phyloP scores from a whole-genome alignment of 2,888 invertebrate genomes.

The Agonopterix subpropinquella region DNA sequence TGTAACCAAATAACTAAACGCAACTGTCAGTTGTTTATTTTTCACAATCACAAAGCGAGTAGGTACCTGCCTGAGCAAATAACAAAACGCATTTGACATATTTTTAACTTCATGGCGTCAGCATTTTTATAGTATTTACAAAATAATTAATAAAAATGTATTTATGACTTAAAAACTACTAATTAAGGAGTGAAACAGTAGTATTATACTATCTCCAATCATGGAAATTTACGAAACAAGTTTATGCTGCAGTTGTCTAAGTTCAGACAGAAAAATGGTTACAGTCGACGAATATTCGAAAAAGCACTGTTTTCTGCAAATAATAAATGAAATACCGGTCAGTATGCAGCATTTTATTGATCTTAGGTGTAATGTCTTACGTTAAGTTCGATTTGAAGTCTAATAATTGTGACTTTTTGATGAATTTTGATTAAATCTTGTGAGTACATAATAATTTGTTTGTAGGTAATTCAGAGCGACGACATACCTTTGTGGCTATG shows the following conservation, averaged over 20 bases:
- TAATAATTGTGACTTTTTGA: neutral
- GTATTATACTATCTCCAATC: no score
- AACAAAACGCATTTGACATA: no score
- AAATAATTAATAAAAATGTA: no score
- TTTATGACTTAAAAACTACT: no score
- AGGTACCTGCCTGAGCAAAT: no score
- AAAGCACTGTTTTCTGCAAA: slow-evolving; percentile 40
- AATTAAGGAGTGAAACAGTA: no score
- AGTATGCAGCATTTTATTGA: slow-evolving; percentile 9
- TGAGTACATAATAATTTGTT: neutral
- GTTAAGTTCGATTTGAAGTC: slow-evolving; percentile 5
- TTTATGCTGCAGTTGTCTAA: slow-evolving; percentile 46
- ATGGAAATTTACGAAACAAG: no score
- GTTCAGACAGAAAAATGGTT: slow-evolving; percentile 39
- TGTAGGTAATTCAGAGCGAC: neutral
- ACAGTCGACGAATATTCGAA: slow-evolving; percentile 25
- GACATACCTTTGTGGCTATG: slow-evolving; percentile 31
- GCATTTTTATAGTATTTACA: no score
- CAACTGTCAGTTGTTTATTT: no score
- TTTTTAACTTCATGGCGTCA: no score
- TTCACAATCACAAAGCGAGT: no score
- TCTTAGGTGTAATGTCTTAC: slow-evolving; percentile 13
- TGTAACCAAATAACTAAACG: no score
- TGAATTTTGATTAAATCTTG: neutral
- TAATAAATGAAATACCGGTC: slow-evolving; percentile 45